Evolutionary conservation across 2,888 invertebrate species (phyloP), one percentile per base, ranked within the genome.

Genomic region (Hemithea aestivaria): DNA sequence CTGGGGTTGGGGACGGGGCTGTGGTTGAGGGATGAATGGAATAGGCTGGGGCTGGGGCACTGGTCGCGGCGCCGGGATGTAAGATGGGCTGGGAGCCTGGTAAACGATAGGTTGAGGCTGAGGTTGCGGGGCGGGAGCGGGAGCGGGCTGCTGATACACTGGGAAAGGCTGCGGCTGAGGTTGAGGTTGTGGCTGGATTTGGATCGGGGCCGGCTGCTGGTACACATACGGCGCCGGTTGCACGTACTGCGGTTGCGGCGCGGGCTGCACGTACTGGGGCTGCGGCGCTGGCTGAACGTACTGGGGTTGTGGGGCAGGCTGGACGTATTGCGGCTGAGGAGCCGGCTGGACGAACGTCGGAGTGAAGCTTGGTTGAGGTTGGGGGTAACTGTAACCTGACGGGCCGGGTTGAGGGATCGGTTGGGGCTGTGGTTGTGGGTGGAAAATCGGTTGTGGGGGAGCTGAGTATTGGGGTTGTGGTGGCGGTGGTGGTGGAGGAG

Each of bases 331-430:
- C 2, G 48, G 47, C 11, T 55, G 49, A 6, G 53, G 58, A 6
- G 42, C 49, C 1, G 53, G 45, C 6, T 41, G 46, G 1, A 48
- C 40, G 0, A 51, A 44, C 6, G 52, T 49, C 16, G 49, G 47
- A 7, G 40, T 16, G 10, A 51, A 38, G 23, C 35, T 22, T 12
- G 24, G 12, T 11, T 34, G 40, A 49, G 72, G 73, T 25, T 59
- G 66, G 29, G 56, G 66, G 35, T 71, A 72, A 27, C 66, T 59
- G 51, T 73, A 73, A 7, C 73, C 72, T 6, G 39, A 43, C 5
- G 2, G 16, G 5, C 3, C 3, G 5, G 16, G 16, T 16, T 53
- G 46, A 7, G 40, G 45, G 47, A 41, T 35, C 3, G 56, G 57
- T 12, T 53, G 65, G 7, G 57, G 58, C 12, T 53, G 65, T 7